A percentile compares a stretch with the other conserved stretches of the same genome.
Conservation (phyloP, 2,113 vertebrate genomes). For the Mesocricetus auratus region DNA sequence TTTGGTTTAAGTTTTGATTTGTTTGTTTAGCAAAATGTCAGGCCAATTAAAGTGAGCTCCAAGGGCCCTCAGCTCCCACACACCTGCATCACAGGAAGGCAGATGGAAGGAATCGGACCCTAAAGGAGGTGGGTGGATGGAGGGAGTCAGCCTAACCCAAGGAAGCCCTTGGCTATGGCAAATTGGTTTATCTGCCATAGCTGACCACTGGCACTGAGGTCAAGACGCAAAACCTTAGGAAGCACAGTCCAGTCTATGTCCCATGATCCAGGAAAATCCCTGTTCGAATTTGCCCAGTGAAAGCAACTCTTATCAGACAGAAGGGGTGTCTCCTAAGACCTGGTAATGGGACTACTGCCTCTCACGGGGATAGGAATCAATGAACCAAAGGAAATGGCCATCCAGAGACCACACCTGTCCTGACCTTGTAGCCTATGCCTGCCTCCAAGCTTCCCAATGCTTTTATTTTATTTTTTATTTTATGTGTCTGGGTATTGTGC, state of each 20-base stretch:
- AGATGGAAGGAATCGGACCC: slow-evolving; percentile 38
- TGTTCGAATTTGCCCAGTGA: neutral
- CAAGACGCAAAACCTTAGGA: neutral
- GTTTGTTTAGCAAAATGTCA: slow-evolving; percentile 89
- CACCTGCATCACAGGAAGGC: slow-evolving; percentile 55
- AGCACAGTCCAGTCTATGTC: neutral
- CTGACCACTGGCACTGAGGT: neutral
- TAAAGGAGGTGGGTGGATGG: neutral
- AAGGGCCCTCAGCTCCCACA: slow-evolving; percentile 30
- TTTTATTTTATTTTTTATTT: neutral
- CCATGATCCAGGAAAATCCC: neutral
- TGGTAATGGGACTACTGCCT: neutral
- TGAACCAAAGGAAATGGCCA: neutral
- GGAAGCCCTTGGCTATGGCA: neutral
- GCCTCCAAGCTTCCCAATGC: neutral
- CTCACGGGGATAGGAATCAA: neutral
- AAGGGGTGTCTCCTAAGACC: neutral
- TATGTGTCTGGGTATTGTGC: neutral
- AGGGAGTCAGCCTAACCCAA: neutral
- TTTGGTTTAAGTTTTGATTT: slow-evolving; percentile 83
- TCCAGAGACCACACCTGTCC: neutral
- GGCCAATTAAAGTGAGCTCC: slow-evolving; percentile 85
- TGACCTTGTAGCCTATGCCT: neutral
- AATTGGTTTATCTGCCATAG: neutral
- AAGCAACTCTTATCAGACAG: neutral